Base-by-base conservation (phyloP, 2,888 invertebrate species). In the Lypha dubia region DNA sequence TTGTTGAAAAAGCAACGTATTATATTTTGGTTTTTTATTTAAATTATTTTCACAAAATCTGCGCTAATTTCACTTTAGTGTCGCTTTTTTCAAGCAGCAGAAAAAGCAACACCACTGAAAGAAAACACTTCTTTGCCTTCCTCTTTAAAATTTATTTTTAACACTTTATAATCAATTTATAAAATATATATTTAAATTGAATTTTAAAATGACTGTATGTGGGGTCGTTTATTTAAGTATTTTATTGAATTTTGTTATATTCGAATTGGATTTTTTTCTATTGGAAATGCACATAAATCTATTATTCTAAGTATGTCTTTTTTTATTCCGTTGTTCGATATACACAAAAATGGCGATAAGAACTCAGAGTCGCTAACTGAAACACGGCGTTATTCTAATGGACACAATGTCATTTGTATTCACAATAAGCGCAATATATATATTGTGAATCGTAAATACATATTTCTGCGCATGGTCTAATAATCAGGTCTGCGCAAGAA, bases 31-130 rank as follows among this genome's bases (percentile, higher is more conserved):
- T 4, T 58, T 28, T 67, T 56, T 71, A 67, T 71, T 68, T 22
- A 58, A 49, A 28, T 28, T 73, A 65, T 65, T 80, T 79, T 76
- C 28, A 41, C 32, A 65, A 75, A 71, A 62, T 76, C 75, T 81
- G 84, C 70, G 74, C 74, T 84, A 79, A 77, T 76, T 84, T 81
- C 77, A 79, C 81, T 74, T 77, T 76, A 44, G 76, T 73, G 76
- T 77, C 84, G 77, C 77, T 84, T 76, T 76, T 79, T 76, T 73
- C 53, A 46, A 83, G 68, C 62, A 84, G 76, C 75, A 79, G 74
- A 74, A 83, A 56, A 53, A 77, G 74, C 79, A 75, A 70, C 79
- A 79, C 75, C 46, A 75, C 83, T 49, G 15, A 79, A 77, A 83
- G 28, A 79, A 74, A 74, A 71, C 58, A 49, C 49, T 58, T 49